phyloP scores from a whole-genome alignment of 2,888 invertebrate species.

The Pardosa pseudoannulata region DNA sequence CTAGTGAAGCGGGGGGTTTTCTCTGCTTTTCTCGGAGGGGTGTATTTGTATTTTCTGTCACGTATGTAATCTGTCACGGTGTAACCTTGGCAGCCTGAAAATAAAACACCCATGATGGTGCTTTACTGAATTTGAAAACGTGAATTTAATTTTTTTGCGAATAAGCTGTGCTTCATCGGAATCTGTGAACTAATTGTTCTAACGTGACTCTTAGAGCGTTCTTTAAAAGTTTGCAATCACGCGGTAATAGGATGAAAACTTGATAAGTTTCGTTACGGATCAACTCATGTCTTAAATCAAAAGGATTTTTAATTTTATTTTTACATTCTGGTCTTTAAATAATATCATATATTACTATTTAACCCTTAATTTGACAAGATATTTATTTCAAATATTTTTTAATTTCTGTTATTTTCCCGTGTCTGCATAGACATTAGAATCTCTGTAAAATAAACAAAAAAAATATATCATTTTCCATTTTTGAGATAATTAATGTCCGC shows the following conservation, averaged over 20 bases:
- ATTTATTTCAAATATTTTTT: too few relatives aligned
- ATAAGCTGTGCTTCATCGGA: background rate
- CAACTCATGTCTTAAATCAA: too few relatives aligned
- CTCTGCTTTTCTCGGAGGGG: background rate
- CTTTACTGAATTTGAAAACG: constrained; percentile 40
- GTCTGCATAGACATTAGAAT: too few relatives aligned
- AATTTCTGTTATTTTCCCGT: too few relatives aligned
- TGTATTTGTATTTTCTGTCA: constrained; percentile 54
- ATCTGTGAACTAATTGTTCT: constrained; percentile 41
- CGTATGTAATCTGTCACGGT: constrained; percentile 59
- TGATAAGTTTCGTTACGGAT: background rate
- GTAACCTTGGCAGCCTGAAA: constrained; percentile 52
- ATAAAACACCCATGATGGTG: constrained; percentile 46
- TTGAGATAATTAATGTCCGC: too few relatives aligned
- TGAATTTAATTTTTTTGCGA: constrained; percentile 29
- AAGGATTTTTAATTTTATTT: too few relatives aligned
- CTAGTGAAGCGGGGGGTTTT: constrained; percentile 1
- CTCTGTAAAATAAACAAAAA: too few relatives aligned
- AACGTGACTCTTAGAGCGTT: constrained; percentile 28
- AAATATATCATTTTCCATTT: too few relatives aligned
- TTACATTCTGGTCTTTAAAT: too few relatives aligned
- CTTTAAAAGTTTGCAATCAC: constrained; percentile 27
- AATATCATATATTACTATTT: too few relatives aligned
- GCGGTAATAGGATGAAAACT: constrained; percentile 8
- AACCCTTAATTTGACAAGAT: too few relatives aligned